These are phyloP conservation scores for Hyla sarda DNA, from an alignment of 2,113 vertebrate species.

Conservation along the genomic window DNA sequence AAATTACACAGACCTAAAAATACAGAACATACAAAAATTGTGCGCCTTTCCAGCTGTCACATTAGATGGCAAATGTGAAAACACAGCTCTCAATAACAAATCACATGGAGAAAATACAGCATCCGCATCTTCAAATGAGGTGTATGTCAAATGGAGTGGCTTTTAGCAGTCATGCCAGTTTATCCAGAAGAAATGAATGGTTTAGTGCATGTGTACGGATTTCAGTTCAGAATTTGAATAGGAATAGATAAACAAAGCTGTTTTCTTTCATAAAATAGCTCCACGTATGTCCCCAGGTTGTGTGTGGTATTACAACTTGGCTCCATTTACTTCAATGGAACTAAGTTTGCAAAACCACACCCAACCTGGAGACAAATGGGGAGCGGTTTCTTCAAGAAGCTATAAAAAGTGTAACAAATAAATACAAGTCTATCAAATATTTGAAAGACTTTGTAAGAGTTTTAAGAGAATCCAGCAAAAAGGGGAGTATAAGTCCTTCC, in stretches of 20 bases:
- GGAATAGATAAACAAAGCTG: background rate
- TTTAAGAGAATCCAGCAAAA: too few relatives aligned
- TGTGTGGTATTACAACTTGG: too few relatives aligned
- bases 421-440: too few relatives aligned
- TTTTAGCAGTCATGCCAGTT: background rate
- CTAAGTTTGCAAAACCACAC: too few relatives aligned
- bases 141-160: background rate
- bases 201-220: background rate
- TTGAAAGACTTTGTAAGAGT: too few relatives aligned
- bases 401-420: too few relatives aligned
- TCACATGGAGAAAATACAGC: background rate
- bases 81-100: background rate
- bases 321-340: too few relatives aligned
- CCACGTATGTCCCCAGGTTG: too few relatives aligned
- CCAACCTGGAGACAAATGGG: too few relatives aligned
- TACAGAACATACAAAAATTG: constrained; percentile 11
- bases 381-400: too few relatives aligned
- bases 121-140: background rate
- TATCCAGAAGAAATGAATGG: background rate
- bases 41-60: background rate
- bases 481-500: too few relatives aligned
- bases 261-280: too few relatives aligned
- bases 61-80: background rate
- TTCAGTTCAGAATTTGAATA: background rate
- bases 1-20: constrained; percentile 39